Evolutionary conservation across 1,140 invertebrate species (phyloP).

Genomic region (Ceratoteleas bidentatus): DNA sequence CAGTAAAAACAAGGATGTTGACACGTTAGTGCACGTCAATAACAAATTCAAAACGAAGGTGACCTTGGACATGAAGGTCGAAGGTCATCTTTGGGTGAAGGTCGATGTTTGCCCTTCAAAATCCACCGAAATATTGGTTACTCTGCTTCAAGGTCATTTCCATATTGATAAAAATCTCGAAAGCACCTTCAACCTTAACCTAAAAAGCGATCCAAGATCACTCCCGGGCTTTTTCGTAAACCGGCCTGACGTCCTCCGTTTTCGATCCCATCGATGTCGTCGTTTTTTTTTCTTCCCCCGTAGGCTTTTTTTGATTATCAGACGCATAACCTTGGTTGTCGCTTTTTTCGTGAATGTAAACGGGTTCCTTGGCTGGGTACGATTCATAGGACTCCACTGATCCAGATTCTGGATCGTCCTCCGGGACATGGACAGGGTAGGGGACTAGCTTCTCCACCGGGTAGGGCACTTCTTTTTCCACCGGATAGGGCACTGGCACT

Average conservation of each 20-base stretch:
- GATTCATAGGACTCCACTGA: constrained; percentile 55
- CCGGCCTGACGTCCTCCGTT: constrained; percentile 14
- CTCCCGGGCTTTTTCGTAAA: constrained; percentile 28
- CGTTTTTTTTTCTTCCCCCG: background rate
- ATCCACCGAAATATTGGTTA: too few species aligned
- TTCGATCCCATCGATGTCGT: constrained; percentile 2
- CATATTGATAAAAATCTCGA: too few species aligned
- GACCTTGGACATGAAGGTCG: too few species aligned
- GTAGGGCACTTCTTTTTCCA: constrained; percentile 66
- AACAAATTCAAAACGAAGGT: constrained; percentile 1
- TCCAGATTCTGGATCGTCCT: constrained; percentile 83
- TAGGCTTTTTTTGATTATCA: constrained; percentile 2
- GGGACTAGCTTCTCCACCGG: constrained; percentile 83
- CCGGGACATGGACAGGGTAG: constrained; percentile 84
- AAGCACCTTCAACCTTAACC: too few species aligned
- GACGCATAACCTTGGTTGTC: constrained; percentile 14
- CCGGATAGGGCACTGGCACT: constrained; percentile 67
- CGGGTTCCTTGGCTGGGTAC: constrained; percentile 53
- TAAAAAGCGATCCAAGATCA: background rate
- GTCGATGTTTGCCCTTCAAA: too few species aligned
- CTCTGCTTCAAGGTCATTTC: too few species aligned
- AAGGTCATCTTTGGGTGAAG: too few species aligned
- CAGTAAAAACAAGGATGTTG: background rate
- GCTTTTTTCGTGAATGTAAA: constrained; percentile 24
- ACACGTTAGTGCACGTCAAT: constrained; percentile 16